Evolutionary conservation across 2,888 invertebrate genomes (phyloP), one percentile per base, ranked within the genome.

Genomic region (Morinoia aosen): DNA sequence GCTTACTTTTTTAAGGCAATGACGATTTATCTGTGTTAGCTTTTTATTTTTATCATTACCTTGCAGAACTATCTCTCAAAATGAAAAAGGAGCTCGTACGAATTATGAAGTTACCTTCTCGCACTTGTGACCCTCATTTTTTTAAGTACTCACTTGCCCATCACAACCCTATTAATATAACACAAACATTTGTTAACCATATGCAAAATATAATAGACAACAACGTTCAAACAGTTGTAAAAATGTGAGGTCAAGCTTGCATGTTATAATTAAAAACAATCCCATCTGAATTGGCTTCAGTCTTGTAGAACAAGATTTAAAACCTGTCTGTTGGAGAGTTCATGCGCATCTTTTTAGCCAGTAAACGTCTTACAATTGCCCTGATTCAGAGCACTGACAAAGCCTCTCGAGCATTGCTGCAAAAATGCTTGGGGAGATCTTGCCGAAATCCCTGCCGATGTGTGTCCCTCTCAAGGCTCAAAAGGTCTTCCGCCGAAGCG

Each of bases 341-440:
- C 76, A 76, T 33, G 57, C 48, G 19, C 16, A 5, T 57, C 56
- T 33, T 12, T 93, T 93, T 33, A 93, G 33, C 56, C 57, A 25
- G 93, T 57, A 56, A 93, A 93, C 57, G 93, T 57, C 76, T 76
- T 76, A 57, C 93, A 57, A 93, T 57, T 93, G 93, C 57, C 93
- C n/a, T 93, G 93, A 93, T 57, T 57, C 93, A 33, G 11, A 93
- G 90, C 93, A 10, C 57, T 12, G 56, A 33, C 56, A 57, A 93
- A 57, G 11, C 57, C 58, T 39, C 12, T 0, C 11, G 25, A 93
- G 48, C 93, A 57, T 57, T 7, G 93, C 93, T 33, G 57, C 57
- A 93, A 93, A 93, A 93, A 93, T 93, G 57, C 93, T 33, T 25
- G 25, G 48, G 93, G 39, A 93, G 93, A 93, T 93, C 93, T 57